phyloP scores from a whole-genome alignment of 2,797 vertebrate species.

The Lutra lutra region DNA sequence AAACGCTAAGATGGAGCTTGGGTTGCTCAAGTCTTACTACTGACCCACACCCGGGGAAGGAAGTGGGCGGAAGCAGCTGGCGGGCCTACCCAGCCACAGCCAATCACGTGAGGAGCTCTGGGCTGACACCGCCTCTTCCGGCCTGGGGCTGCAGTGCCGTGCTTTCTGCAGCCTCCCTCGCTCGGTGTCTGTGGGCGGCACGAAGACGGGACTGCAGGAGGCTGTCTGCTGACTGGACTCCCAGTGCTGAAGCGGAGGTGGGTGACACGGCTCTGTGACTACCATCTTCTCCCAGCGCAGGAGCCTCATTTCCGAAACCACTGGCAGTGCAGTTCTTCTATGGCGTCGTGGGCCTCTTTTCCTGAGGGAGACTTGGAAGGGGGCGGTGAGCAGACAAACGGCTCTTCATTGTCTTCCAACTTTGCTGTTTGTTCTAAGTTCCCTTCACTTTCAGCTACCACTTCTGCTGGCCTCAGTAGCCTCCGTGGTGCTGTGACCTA shows the following conservation, averaged over 20 bases:
- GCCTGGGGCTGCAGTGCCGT: neutral
- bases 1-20: neutral
- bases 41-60: rapidly evolving
- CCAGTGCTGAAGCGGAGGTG: neutral
- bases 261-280: neutral
- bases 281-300: neutral
- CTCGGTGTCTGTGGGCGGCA: neutral
- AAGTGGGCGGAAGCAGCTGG: neutral
- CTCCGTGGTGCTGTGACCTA: neutral
- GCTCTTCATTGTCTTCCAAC: neutral
- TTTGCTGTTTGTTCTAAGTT: neutral
- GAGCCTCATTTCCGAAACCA: neutral
- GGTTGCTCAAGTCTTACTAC: no score
- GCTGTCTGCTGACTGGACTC: neutral
- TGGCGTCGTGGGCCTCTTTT: neutral
- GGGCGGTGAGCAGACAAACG: neutral
- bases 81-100: no score
- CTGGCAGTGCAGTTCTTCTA: neutral
- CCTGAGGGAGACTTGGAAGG: neutral
- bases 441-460: neutral
- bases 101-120: neutral
- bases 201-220: neutral
- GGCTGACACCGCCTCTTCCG: no score
- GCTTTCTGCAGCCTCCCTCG: neutral
- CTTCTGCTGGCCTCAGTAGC: neutral